Evolutionary conservation across 2,888 invertebrate species (phyloP).

Genomic region (Acrobasis suavella): DNA sequence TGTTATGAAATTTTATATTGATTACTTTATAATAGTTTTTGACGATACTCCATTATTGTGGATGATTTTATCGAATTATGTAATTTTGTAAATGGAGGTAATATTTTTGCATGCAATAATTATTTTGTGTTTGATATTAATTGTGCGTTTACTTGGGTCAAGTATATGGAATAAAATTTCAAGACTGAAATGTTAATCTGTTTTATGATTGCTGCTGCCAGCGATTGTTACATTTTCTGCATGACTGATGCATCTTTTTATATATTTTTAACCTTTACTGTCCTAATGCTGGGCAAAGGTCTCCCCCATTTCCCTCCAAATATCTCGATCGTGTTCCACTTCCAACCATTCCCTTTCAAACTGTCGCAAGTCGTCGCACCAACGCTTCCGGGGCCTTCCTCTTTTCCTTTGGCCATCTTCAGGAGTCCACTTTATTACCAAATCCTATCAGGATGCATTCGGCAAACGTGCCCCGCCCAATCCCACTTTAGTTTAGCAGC

Average conservation of each 20-base stretch:
- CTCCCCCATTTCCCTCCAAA: too few relatives aligned
- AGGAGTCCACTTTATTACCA: too few relatives aligned
- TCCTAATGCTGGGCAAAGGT: too few relatives aligned
- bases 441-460: too few relatives aligned
- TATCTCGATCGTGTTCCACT: too few relatives aligned
- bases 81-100: conserved; percentile 40
- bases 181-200: conserved; percentile 44
- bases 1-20: conserved; percentile 56
- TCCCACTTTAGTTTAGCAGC: too few relatives aligned
- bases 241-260: background rate
- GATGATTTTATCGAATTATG: conserved; percentile 54
- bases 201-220: conserved; percentile 5
- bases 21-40: conserved; percentile 53
- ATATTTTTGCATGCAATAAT: conserved; percentile 58
- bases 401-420: too few relatives aligned
- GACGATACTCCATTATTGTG: conserved; percentile 62
- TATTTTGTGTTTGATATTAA: conserved; percentile 50
- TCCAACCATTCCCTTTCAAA: too few relatives aligned
- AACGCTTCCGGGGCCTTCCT: too few relatives aligned
- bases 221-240: background rate
- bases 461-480: too few relatives aligned
- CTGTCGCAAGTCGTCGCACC: too few relatives aligned
- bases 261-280: too few relatives aligned
- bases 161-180: conserved; percentile 59
- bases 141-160: conserved; percentile 56